Percentiles rank a stretch among this genome's conserved stretches.
Conservation (phyloP, 2,113 vertebrate species). For the Struthidea cinerea region DNA sequence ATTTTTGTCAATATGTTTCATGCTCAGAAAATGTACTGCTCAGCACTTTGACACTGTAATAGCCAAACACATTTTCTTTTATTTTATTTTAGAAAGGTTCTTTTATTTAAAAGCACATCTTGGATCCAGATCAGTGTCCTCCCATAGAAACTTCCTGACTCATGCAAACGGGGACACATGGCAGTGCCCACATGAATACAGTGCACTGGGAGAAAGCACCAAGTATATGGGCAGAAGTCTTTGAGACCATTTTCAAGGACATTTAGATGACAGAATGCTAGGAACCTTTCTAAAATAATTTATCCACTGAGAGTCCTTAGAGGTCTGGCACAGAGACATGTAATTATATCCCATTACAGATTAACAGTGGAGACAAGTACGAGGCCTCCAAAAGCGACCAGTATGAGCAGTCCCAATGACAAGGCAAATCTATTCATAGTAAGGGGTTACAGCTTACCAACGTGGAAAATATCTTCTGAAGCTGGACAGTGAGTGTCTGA, state of each 20-base stretch:
- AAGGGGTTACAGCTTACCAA: neutral
- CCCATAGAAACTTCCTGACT: neutral
- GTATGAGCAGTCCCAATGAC: neutral
- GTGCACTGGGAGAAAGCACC: neutral
- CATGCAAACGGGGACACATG: accelerated
- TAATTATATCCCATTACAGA: neutral
- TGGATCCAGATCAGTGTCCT: neutral
- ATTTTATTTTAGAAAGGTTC: neutral
- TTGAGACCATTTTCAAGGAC: neutral
- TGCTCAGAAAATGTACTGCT: slow-evolving; percentile 36
- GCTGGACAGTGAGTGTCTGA: neutral
- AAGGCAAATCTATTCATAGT: neutral
- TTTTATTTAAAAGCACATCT: neutral
- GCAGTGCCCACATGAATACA: neutral
- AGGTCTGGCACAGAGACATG: neutral
- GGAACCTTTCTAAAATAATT: neutral
- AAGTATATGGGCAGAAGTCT: neutral
- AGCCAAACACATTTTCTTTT: neutral
- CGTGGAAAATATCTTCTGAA: neutral
- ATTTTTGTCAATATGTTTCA: slow-evolving; percentile 4
- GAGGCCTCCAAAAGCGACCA: neutral
- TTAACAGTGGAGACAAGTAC: neutral
- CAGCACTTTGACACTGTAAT: neutral
- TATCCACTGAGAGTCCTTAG: neutral
- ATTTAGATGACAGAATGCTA: neutral